These are phyloP conservation scores for Dermatemys mawii DNA, from an alignment of 2,113 vertebrate species.

Conservation along the genomic window DNA sequence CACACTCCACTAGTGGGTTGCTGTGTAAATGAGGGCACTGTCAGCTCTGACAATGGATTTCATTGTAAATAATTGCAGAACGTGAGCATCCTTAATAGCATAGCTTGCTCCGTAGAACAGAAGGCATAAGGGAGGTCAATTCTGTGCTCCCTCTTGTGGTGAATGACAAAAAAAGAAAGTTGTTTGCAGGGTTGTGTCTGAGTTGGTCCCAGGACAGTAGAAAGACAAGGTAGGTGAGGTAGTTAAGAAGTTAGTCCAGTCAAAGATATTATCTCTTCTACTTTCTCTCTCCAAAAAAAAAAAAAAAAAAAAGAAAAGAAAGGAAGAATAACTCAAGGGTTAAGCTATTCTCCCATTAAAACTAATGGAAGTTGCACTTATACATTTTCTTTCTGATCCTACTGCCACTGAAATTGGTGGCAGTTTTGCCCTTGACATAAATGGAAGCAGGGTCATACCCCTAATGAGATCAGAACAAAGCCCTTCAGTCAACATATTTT, in stretches of 20 bases:
- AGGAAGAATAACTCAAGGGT: not conserved
- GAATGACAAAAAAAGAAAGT: not conserved
- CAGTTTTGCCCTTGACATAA: not conserved
- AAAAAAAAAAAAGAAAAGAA: no score
- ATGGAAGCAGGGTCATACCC: not conserved
- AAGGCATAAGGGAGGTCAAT: conserved; percentile 22
- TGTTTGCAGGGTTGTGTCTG: not conserved
- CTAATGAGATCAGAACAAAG: not conserved
- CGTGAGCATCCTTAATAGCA: not conserved
- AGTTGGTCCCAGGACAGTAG: not conserved
- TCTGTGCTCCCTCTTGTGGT: conserved; percentile 75
- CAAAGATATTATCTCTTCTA: not conserved
- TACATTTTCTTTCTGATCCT: not conserved
- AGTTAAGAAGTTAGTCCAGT: not conserved
- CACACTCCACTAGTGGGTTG: not conserved
- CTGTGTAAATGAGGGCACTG: not conserved
- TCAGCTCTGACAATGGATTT: not conserved
- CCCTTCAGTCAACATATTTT: not conserved
- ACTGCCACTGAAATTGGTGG: not conserved
- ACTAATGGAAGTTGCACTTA: not conserved
- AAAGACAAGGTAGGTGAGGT: not conserved
- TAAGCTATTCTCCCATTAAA: fast-evolving
- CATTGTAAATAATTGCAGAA: not conserved
- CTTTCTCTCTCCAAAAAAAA: not conserved
- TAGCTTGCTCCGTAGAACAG: fast-evolving